Percentiles rank a stretch among this genome's conserved stretches.
Evolutionary conservation across 2,113 vertebrate genomes (phyloP).

Genomic region (Corythornis madagascariensis): DNA sequence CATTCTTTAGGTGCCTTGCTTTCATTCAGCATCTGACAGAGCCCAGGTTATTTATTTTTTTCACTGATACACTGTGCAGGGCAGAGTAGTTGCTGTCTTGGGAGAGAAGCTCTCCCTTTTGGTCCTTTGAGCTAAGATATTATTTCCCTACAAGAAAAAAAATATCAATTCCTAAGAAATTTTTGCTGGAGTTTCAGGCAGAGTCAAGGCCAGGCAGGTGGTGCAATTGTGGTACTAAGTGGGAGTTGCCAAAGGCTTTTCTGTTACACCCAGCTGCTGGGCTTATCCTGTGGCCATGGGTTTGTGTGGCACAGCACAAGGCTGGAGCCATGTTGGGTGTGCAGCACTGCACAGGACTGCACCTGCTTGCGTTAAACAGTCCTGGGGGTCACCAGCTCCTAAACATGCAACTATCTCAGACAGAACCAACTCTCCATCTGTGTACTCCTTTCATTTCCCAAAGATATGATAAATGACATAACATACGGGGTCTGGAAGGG

Average conservation of each 20-base stretch:
- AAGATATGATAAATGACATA: background rate
- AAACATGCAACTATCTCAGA: accelerated
- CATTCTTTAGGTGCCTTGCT: accelerated
- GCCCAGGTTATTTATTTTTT: background rate
- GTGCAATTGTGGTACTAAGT: accelerated
- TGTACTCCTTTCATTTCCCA: background rate
- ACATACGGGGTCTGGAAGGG: background rate
- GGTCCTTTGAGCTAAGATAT: accelerated
- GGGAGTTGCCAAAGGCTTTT: background rate
- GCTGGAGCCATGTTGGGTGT: background rate
- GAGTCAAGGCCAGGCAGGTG: background rate
- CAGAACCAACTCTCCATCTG: background rate
- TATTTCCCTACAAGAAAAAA: background rate
- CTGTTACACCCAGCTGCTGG: background rate
- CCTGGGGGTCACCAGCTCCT: background rate
- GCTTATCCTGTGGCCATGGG: background rate
- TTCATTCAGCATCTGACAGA: accelerated
- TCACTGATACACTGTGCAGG: no score
- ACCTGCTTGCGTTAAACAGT: background rate
- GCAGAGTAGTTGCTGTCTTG: background rate
- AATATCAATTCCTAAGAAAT: background rate
- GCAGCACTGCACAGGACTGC: background rate
- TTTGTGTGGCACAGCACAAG: accelerated
- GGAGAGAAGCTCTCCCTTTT: background rate
- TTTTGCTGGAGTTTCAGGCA: background rate